These are phyloP conservation scores for Teleogryllus occipitalis DNA, from an alignment of 1,140 invertebrate genomes.

Conservation along the genomic window DNA sequence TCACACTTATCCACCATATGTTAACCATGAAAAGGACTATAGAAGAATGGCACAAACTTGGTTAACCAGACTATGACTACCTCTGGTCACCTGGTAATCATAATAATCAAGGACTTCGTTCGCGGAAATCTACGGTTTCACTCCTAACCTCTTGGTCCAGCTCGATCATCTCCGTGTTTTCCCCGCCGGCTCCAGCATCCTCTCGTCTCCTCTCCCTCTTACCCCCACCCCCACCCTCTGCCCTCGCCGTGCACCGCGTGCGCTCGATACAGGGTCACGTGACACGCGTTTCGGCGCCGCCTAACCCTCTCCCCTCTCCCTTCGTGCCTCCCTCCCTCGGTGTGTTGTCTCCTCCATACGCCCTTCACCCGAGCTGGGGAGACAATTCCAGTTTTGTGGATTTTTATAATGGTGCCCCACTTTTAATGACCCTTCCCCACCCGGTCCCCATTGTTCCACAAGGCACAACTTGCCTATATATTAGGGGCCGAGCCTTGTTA, in stretches of 20 bases:
- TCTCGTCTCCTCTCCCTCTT: neutral
- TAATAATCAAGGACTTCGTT: too few relatives aligned
- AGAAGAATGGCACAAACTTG: too few relatives aligned
- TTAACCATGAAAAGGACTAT: too few relatives aligned
- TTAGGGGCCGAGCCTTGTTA: neutral
- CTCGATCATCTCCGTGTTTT: neutral
- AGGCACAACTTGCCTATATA: neutral
- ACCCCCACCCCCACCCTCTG: neutral
- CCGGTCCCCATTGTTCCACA: neutral
- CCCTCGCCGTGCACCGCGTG: too few relatives aligned
- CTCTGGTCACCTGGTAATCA: too few relatives aligned
- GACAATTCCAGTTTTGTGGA: neutral
- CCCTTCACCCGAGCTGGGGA: neutral
- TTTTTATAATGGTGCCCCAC: conserved; percentile 4
- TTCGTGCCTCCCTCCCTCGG: neutral
- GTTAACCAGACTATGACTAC: too few relatives aligned
- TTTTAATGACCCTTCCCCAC: neutral
- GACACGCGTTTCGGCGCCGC: neutral
- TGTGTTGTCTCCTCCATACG: neutral
- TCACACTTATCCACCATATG: too few relatives aligned
- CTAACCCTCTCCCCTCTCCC: neutral
- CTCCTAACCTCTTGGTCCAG: too few relatives aligned
- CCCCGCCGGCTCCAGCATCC: neutral
- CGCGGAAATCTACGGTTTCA: too few relatives aligned
- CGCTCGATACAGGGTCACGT: neutral